Evolutionary conservation across 2,113 vertebrate species (phyloP).

Genomic region (Chionomys nivalis): DNA sequence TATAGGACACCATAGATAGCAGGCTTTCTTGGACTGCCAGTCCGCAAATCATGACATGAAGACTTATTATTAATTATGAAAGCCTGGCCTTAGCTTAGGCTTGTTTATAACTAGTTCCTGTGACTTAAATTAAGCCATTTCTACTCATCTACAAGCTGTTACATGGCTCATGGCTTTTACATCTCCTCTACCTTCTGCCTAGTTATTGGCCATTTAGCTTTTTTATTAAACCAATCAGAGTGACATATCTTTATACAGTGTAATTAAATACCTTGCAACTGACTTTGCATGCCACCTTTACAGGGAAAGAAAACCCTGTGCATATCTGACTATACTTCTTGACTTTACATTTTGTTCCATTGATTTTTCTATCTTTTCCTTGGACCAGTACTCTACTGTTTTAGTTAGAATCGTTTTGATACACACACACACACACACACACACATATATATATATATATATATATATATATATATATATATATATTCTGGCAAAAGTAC

Average conservation of each 20-base stretch:
- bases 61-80: not conserved
- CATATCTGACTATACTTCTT: slow-evolving; percentile 12
- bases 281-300: not conserved
- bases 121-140: not conserved
- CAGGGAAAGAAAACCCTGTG: slow-evolving; percentile 1
- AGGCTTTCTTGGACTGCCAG: not conserved
- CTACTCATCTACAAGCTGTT: not conserved
- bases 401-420: slow-evolving; percentile 50
- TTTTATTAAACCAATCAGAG: not conserved
- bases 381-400: slow-evolving; percentile 23
- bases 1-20: not conserved
- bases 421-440: no score
- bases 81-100: not conserved
- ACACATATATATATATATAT: not conserved
- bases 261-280: not conserved
- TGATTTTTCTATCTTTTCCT: slow-evolving; percentile 24
- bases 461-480: not conserved
- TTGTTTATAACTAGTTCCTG: not conserved
- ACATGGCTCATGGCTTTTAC: not conserved
- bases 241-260: not conserved
- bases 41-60: not conserved
- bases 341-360: slow-evolving; percentile 28
- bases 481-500: not conserved
- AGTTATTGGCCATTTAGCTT: not conserved
- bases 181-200: not conserved